Percentiles rank a stretch among this genome's conserved stretches.
phyloP scores from a whole-genome alignment of 2,113 vertebrate genomes.

The Ctenomys sociabilis region DNA sequence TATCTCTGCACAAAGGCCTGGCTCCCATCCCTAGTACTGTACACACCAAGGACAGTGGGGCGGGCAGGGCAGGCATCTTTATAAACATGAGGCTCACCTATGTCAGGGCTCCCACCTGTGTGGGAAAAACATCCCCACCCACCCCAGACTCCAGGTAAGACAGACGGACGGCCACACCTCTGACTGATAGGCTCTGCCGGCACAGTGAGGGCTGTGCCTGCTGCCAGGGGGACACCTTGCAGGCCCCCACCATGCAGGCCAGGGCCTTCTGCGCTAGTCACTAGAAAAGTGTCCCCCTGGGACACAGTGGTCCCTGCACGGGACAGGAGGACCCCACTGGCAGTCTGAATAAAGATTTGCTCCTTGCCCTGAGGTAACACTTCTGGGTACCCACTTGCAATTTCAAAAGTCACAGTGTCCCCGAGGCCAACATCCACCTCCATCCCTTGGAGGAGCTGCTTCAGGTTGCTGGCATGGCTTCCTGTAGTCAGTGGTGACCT shows the following conservation, averaged over 20 bases:
- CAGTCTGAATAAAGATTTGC: slow-evolving; percentile 89
- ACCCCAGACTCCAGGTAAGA: slow-evolving; percentile 69
- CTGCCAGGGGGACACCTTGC: slow-evolving; percentile 85
- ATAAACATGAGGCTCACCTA: slow-evolving; percentile 86
- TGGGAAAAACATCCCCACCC: slow-evolving; percentile 87
- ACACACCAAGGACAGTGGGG: slow-evolving; percentile 66
- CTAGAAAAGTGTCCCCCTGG: slow-evolving; percentile 85
- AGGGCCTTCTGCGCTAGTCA: slow-evolving; percentile 85
- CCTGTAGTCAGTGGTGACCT: background rate
- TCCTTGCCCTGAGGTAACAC: slow-evolving; percentile 81
- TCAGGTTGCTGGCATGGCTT: background rate
- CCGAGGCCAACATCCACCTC: slow-evolving; percentile 9
- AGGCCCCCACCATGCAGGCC: slow-evolving; percentile 88
- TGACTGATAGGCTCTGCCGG: too few relatives aligned
- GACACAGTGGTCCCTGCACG: slow-evolving; percentile 84
- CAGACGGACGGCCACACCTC: background rate
- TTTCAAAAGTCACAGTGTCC: slow-evolving; percentile 82
- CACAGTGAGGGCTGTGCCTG: slow-evolving; percentile 82
- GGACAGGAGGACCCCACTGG: slow-evolving; percentile 87
- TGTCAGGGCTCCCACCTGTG: slow-evolving; percentile 82
- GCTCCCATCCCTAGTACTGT: background rate
- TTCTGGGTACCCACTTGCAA: slow-evolving; percentile 80
- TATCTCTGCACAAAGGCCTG: background rate
- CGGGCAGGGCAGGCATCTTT: slow-evolving; percentile 77
- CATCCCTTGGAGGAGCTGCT: background rate